Evolutionary conservation across 2,797 vertebrate species (phyloP).

Genomic region (Premnoplex brunnescens): DNA sequence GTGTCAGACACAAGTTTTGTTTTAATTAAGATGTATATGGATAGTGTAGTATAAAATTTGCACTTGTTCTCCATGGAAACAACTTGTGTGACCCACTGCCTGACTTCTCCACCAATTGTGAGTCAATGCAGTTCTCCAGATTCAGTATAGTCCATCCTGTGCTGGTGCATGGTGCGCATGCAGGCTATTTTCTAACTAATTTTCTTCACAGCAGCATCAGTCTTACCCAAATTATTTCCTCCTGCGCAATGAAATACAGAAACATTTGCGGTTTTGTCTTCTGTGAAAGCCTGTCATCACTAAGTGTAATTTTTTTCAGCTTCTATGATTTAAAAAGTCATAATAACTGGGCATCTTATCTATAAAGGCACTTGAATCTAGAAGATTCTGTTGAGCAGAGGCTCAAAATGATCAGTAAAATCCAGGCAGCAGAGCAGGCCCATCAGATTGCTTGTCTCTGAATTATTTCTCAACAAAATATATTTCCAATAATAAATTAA

Average conservation of each 20-base stretch:
- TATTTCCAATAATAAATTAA: not conserved
- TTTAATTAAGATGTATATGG: not conserved
- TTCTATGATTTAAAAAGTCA: not conserved
- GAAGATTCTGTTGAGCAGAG: not conserved
- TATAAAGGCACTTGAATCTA: not conserved
- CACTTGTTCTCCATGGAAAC: not conserved
- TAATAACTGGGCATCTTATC: not conserved
- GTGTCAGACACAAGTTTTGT: not conserved
- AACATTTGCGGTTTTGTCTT: not conserved
- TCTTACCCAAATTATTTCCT: not conserved
- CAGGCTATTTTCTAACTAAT: not conserved
- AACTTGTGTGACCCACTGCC: not conserved
- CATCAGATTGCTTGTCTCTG: not conserved
- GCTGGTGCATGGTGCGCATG: rapidly evolving
- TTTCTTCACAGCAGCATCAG: not conserved
- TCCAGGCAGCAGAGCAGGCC: not conserved
- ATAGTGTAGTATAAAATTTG: not conserved
- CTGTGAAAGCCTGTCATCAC: not conserved
- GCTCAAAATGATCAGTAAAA: not conserved
- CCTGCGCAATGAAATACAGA: not conserved
- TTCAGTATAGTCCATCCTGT: not conserved
- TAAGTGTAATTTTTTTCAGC: rapidly evolving
- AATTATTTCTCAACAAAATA: not conserved
- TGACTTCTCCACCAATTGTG: not conserved
- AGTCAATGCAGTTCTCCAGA: not conserved